Percentiles rank a stretch among this genome's conserved stretches.
Conservation (phyloP, 2,888 invertebrate species). For the Alsophila aescularia region DNA sequence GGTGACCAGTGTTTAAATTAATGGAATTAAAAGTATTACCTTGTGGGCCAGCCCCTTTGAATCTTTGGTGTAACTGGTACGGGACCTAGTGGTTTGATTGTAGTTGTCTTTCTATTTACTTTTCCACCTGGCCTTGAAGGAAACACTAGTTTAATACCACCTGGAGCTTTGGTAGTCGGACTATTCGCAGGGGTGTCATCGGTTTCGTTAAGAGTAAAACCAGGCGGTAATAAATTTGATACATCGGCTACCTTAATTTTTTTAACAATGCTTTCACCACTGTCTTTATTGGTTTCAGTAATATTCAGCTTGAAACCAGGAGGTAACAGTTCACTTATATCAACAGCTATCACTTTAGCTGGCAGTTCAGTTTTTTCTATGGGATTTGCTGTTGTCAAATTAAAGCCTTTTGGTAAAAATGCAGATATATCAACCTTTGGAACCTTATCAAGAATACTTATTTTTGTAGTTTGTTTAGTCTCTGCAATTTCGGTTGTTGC, state of each 20-base stretch:
- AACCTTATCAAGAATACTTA: constrained; percentile 58
- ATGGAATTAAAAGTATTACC: constrained; percentile 73
- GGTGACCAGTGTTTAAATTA: background rate
- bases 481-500: constrained; percentile 57
- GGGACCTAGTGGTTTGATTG: constrained; percentile 82
- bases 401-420: constrained; percentile 87
- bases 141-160: constrained; percentile 89
- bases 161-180: constrained; percentile 70
- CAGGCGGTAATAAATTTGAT: constrained; percentile 86
- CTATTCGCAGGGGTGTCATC: constrained; percentile 49
- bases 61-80: constrained; percentile 86
- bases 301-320: constrained; percentile 81
- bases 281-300: constrained; percentile 49
- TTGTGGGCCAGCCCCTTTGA: constrained; percentile 93
- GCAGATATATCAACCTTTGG: constrained; percentile 79
- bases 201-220: constrained; percentile 75
- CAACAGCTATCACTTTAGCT: constrained; percentile 59
- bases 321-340: constrained; percentile 87
- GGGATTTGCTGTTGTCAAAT: constrained; percentile 67
- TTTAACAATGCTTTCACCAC: constrained; percentile 44
- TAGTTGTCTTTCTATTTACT: constrained; percentile 83
- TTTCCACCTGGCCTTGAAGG: constrained; percentile 91
- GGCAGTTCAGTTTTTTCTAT: constrained; percentile 54
- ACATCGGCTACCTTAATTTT: constrained; percentile 78
- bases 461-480: constrained; percentile 58